phyloP scores from a whole-genome alignment of 2,888 invertebrate species.

The Ophraella communa region DNA sequence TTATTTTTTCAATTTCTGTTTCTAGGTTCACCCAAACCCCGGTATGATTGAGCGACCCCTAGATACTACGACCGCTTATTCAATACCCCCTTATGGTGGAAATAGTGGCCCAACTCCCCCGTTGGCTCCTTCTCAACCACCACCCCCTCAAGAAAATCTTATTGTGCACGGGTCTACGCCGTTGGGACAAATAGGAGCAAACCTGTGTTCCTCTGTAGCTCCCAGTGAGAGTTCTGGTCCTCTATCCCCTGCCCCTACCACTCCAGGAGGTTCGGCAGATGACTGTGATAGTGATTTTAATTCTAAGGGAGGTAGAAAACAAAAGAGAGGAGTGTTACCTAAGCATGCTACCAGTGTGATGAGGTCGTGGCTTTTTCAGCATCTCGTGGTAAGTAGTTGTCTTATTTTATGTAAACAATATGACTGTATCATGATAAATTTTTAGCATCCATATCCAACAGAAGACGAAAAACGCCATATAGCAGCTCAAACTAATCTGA shows the following conservation, averaged over 20 bases:
- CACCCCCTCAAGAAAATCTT: conserved; percentile 54
- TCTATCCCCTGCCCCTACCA: conserved; percentile 68
- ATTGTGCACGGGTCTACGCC: conserved; percentile 86
- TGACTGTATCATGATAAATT: too few species aligned
- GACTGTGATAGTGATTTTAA: conserved; percentile 64
- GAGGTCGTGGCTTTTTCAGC: conserved; percentile 96
- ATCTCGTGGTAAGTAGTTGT: conserved; percentile 92
- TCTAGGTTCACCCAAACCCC: conserved; percentile 54
- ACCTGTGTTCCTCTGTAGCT: conserved; percentile 67
- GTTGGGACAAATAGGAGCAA: conserved; percentile 80
- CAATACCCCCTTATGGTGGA: conserved; percentile 49
- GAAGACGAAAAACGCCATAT: conserved; percentile 93
- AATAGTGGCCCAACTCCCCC: conserved; percentile 46
- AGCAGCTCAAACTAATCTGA: conserved; percentile 87
- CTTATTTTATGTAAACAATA: too few species aligned
- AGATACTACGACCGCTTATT: conserved; percentile 53
- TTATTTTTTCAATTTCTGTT: not conserved
- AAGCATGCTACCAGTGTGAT: conserved; percentile 96
- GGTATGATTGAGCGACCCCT: conserved; percentile 46
- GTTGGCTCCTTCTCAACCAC: conserved; percentile 53
- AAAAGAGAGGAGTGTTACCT: conserved; percentile 90
- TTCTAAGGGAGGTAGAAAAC: conserved; percentile 62
- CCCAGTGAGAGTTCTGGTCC: conserved; percentile 64
- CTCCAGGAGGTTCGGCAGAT: conserved; percentile 66
- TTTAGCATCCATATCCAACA: conserved; percentile 92